Percentiles rank a stretch among this genome's conserved stretches.
Evolutionary conservation across 2,888 invertebrate species (phyloP).

Genomic region (Calephelis perditalis): DNA sequence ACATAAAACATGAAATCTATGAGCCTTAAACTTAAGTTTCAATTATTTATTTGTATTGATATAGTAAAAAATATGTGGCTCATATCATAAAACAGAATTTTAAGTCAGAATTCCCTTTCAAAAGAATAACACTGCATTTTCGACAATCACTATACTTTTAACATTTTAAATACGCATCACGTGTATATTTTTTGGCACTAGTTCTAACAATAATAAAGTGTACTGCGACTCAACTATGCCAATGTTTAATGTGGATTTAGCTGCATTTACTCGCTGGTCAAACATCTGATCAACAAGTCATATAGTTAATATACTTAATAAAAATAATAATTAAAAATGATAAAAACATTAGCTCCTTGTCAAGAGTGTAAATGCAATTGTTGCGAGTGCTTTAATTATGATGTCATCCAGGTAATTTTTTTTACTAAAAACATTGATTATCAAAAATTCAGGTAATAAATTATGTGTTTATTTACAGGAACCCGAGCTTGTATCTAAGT

Average conservation of each 20-base stretch:
- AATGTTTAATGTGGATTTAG: slow-evolving; percentile 21
- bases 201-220: slow-evolving; percentile 12
- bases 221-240: slow-evolving; percentile 9
- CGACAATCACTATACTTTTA: background rate
- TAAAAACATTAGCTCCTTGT: slow-evolving; percentile 26
- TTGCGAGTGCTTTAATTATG: slow-evolving; percentile 23
- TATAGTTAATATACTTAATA: slow-evolving; percentile 12
- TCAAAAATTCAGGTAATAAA: background rate
- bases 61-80: no score
- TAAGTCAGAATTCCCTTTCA: no score
- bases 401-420: slow-evolving; percentile 21
- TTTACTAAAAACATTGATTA: background rate
- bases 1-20: no score
- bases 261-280: slow-evolving; percentile 24
- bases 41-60: no score
- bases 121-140: no score
- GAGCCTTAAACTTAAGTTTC: no score
- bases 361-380: slow-evolving; percentile 25
- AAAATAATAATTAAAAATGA: slow-evolving; percentile 23
- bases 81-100: no score
- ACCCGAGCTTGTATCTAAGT: slow-evolving; percentile 47
- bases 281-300: slow-evolving; percentile 23
- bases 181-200: slow-evolving; percentile 16
- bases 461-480: slow-evolving; percentile 42
- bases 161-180: slow-evolving; percentile 10